A percentile compares a stretch with the other conserved stretches of the same genome.
phyloP scores from a whole-genome alignment of 1,140 invertebrate species.

The Temnothorax nylanderi region DNA sequence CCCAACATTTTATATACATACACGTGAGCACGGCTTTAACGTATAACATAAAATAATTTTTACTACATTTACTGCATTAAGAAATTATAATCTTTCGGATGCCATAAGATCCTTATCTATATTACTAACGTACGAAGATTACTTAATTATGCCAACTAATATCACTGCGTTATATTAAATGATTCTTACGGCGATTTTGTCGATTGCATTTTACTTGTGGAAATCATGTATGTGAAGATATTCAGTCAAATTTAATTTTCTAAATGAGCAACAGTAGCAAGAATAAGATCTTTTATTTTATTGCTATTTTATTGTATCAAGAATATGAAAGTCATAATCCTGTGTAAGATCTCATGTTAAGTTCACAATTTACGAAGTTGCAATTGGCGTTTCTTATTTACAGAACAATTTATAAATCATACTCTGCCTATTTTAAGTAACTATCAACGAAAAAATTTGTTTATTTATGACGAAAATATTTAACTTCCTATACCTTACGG shows the following conservation, averaged over 20 bases:
- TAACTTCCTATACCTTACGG: background rate
- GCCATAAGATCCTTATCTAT: background rate
- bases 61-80: background rate
- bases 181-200: background rate
- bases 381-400: background rate
- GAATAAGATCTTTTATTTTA: background rate
- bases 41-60: background rate
- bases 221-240: background rate
- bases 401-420: background rate
- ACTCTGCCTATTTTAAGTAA: background rate
- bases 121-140: background rate
- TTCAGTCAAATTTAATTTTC: background rate
- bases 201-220: background rate
- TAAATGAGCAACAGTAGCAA: background rate
- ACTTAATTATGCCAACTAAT: constrained; percentile 10
- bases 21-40: too few relatives aligned
- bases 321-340: background rate
- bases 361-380: background rate
- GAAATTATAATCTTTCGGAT: background rate
- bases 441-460: background rate
- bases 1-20: background rate
- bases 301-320: background rate
- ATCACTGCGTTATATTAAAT: background rate
- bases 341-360: background rate
- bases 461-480: background rate